Evolutionary conservation across 2,888 invertebrate species (phyloP), one percentile per base, ranked within the genome.

Genomic region (Megamerina dolium): DNA sequence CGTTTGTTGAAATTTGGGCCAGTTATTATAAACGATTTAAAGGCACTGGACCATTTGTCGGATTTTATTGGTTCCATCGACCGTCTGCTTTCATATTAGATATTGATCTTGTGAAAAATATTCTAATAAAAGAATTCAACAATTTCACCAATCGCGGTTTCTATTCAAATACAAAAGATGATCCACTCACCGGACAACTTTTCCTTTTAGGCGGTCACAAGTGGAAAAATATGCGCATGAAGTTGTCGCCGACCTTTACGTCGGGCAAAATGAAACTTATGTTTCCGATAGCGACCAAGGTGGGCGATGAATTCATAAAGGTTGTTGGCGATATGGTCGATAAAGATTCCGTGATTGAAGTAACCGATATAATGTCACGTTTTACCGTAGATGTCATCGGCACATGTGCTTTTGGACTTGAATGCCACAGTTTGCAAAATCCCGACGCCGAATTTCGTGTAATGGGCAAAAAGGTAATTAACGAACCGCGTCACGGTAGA

Each of bases 301-400:
- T 79, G 1, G 43, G 66, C 73, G 42, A 55, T 6, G 37, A 50
- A 4, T 48, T 57, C 20, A 16, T 51, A 4, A 33, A 53, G 16
- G 48, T 54, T n/a, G 34, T 54, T 4, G 50, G 35, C 3, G 54
- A 56, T 4, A 41, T 53, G 45, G 23, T 45, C 1, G 37, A 41
- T 6, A 29, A 49, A 4, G 31, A 49, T 2, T 38, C 50, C 4
- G 49, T 50, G 5, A 30, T 63, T 4, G 67, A 65, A 18, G 48
- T 68, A 0, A 60, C 57, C 2, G 73, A 74, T 12, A 41, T 72
- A 3, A 55, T 70, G 21, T 71, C 72, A 0, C 66, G 73, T 18
- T 77, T 70, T 43, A 74, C 76, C 1, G 73, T 74, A 2, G 77
- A 78, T 51, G 73, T 77, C 1, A 76, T 77, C 34, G 74, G 74